Base-by-base conservation (phyloP, 1,140 invertebrate genomes). In the Drosophila ercepeae region DNA sequence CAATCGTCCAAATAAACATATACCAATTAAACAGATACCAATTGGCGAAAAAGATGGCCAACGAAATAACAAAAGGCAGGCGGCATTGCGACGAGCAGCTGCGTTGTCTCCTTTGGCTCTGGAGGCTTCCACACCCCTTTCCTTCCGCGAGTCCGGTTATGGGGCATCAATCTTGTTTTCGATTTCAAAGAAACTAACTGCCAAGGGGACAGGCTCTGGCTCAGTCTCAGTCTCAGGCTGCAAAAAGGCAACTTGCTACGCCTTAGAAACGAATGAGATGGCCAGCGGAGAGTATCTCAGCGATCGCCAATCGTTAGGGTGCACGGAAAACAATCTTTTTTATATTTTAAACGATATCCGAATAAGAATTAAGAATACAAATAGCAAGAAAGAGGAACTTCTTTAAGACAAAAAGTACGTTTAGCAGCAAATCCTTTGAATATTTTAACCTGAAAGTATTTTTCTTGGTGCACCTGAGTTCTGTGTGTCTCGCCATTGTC, bases 141-240 rank as follows among this genome's bases (percentile, higher is more conserved):
- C 36, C 36, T 13, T 13, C 39, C 48, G 36, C 46, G 29, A 34
- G 64, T 70, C 74, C 64, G 64, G 73, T 50, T 71, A 53, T 50
- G 27, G 39, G 41, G 61, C 68, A 88, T 86, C 82, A 86, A 86
- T 88, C 82, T 81, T 74, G 81, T 86, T 86, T 86, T 86, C 81
- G 81, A 81, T 86, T 86, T 86, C 81, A 81, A 75, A 81, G 61
- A 64, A 77, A 73, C 46, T 67, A 67, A 72, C 78, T 77, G 79
- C 68, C 39, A 42, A 42, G 39, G 39, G 16, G 39, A 42, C 39
- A 42, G 16, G 36, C 29, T 11, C 6, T 1, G 29, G 9, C 29
- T 8, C 29, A 32, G 29, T 3, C 36, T 11, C 8, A 14, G 4
- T 11, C n/a, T 11, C 14, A 4, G 36, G 6, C 34, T 25, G 52